Evolutionary conservation across 2,888 invertebrate species (phyloP).

Genomic region (Aleiodes testaceus): DNA sequence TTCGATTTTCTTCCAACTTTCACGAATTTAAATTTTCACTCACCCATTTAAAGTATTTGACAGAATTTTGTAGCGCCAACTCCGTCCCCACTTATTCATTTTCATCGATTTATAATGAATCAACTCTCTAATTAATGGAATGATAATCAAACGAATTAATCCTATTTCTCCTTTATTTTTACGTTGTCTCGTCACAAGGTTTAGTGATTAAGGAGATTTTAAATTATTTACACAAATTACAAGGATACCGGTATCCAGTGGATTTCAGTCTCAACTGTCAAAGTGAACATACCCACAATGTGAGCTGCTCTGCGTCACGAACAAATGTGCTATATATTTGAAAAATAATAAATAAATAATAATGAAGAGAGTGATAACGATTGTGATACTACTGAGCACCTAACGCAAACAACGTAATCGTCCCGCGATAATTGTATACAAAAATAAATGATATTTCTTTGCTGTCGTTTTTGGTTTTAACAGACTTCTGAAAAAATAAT

Average conservation of each 20-base stretch:
- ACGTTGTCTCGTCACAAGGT: no score
- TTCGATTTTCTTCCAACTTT: no score
- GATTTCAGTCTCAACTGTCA: slow-evolving; percentile 8
- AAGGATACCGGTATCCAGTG: background rate
- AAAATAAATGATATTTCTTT: background rate
- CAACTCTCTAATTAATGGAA: background rate
- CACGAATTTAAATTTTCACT: background rate
- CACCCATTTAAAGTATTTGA: slow-evolving; percentile 15
- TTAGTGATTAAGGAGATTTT: no score
- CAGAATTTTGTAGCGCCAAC: slow-evolving; percentile 27
- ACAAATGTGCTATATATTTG: slow-evolving; percentile 10
- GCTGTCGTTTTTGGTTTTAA: background rate
- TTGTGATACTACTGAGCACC: slow-evolving; percentile 1
- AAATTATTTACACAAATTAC: no score
- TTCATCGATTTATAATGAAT: background rate
- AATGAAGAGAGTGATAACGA: slow-evolving; percentile 8
- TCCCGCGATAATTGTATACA: background rate
- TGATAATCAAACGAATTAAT: no score
- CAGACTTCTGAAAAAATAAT: no score
- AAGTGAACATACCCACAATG: background rate
- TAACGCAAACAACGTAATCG: slow-evolving; percentile 13
- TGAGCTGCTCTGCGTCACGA: background rate
- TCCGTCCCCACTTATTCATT: slow-evolving; percentile 10
- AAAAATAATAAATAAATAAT: slow-evolving; percentile 21
- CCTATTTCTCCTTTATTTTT: no score